Percentiles rank a stretch among this genome's conserved stretches.
These are phyloP conservation scores for Pogona vitticeps DNA, from an alignment of 2,113 vertebrate species.

Conservation along the genomic window DNA sequence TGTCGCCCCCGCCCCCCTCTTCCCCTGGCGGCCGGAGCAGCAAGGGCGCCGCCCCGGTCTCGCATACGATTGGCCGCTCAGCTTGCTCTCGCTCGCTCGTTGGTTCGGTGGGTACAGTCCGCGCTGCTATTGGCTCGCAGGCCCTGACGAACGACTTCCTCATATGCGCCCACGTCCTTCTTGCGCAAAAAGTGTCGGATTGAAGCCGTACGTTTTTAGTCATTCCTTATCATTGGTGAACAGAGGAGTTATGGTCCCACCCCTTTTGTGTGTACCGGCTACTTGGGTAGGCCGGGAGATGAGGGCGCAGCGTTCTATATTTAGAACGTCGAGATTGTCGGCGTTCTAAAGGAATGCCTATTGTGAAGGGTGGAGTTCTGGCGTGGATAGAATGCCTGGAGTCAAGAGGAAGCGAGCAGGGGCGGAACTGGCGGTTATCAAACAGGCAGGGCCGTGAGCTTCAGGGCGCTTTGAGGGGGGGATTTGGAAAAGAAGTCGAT, in stretches of 20 bases:
- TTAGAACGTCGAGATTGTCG: conserved; percentile 68
- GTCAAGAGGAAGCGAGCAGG: no score
- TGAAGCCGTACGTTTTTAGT: conserved; percentile 35
- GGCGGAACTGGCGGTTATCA: no score
- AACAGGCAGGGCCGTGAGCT: no score
- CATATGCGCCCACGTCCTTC: background rate
- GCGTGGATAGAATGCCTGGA: background rate
- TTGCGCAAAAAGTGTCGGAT: conserved; percentile 4
- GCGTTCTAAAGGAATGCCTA: conserved; percentile 6
- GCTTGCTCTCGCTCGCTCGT: background rate
- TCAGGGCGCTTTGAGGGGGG: background rate
- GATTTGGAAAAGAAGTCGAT: background rate
- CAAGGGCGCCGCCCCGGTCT: conserved; percentile 38
- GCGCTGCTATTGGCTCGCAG: background rate
- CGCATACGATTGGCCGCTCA: conserved; percentile 18
- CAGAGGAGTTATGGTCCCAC: background rate
- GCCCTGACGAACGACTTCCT: background rate
- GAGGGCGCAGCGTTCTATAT: conserved; percentile 64
- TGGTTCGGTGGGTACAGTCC: conserved; percentile 30
- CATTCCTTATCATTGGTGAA: conserved; percentile 37
- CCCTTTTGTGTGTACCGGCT: background rate
- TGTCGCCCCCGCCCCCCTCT: conserved; percentile 42
- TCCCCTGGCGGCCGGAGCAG: conserved; percentile 41
- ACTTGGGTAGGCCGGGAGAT: background rate
- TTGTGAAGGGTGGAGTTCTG: conserved; percentile 6